These are phyloP conservation scores for Myotis findleyi DNA, from an alignment of 2,797 vertebrate genomes.

Conservation along the genomic window DNA sequence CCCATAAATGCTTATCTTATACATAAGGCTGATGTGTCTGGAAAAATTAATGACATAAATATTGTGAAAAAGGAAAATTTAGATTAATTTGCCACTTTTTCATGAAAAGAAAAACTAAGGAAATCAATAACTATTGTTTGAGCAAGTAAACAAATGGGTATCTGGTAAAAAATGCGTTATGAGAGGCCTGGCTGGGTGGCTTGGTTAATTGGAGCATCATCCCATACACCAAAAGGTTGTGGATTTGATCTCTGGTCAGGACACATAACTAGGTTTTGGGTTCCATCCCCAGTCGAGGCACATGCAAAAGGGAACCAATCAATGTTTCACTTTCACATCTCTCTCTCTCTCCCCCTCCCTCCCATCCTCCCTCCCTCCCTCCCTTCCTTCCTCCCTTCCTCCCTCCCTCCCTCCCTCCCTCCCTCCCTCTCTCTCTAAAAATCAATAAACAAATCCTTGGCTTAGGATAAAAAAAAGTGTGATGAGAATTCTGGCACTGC, in stretches of 20 bases:
- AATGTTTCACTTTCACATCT: not conserved
- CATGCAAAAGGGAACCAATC: not conserved
- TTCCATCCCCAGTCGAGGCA: not conserved
- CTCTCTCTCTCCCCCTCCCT: too few species aligned
- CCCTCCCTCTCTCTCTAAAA: not conserved
- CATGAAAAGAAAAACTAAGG: constrained; percentile 17
- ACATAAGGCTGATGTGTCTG: too few species aligned
- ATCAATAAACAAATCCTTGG: not conserved
- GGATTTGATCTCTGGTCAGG: too few species aligned
- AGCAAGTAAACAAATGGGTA: constrained; percentile 4
- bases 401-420: too few species aligned
- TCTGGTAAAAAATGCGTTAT: not conserved
- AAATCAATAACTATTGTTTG: not conserved
- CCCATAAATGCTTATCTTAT: too few species aligned
- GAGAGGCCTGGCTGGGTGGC: too few species aligned
- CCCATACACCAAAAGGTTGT: too few species aligned
- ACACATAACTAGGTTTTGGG: not conserved
- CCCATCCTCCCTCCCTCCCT: too few species aligned
- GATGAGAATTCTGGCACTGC: not conserved
- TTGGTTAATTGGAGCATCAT: too few species aligned
- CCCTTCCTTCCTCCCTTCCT: too few species aligned
- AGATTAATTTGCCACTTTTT: constrained; percentile 8
- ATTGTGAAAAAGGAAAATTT: not conserved
- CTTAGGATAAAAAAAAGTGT: not conserved
- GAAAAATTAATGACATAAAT: too few species aligned